A percentile compares a stretch with the other conserved stretches of the same genome.
These are phyloP conservation scores for Paratilapia polleni DNA, from an alignment of 2,113 vertebrate genomes.

Conservation along the genomic window DNA sequence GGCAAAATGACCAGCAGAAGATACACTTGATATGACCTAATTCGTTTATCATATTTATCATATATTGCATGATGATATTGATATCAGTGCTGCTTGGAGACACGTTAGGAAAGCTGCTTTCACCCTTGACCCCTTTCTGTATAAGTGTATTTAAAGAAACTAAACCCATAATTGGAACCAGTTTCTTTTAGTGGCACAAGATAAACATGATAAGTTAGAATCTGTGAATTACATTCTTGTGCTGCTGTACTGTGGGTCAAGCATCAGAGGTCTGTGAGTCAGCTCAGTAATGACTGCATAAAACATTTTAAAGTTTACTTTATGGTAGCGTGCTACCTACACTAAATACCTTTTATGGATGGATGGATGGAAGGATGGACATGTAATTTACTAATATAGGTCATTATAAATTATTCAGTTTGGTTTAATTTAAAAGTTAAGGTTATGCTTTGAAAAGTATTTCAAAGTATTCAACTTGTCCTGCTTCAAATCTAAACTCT, in stretches of 20 bases:
- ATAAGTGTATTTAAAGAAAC: background rate
- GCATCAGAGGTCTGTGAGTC: background rate
- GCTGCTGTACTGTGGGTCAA: background rate
- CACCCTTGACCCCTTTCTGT: background rate
- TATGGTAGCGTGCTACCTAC: background rate
- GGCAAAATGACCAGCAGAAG: background rate
- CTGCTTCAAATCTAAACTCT: background rate
- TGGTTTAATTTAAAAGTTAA: background rate
- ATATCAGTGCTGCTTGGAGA: background rate
- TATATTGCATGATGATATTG: background rate
- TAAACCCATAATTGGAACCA: background rate
- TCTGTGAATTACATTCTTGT: background rate
- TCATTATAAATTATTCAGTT: background rate
- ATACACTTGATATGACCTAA: background rate
- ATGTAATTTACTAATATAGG: background rate
- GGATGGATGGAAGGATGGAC: background rate
- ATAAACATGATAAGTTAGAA: background rate
- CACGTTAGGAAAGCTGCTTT: background rate
- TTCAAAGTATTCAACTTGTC: background rate
- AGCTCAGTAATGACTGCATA: background rate
- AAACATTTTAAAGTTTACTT: background rate
- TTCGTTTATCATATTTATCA: background rate
- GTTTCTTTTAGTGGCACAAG: background rate
- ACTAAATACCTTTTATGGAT: background rate
- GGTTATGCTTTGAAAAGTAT: background rate